Evolutionary conservation across 2,888 invertebrate species (phyloP).

Genomic region (Aspidiotus rigidus): DNA sequence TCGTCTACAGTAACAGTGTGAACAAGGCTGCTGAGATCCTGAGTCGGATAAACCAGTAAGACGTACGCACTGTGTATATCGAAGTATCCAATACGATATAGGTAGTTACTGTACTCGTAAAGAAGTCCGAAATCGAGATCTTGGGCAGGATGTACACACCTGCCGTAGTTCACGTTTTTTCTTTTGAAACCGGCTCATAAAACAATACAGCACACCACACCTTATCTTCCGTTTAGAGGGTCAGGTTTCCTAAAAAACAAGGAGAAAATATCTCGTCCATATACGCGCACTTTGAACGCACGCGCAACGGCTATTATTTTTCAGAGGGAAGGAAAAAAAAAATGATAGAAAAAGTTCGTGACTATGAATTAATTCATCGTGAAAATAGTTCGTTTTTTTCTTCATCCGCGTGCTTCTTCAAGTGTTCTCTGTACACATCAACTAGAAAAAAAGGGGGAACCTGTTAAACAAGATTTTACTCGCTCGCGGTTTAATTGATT

Average conservation of each 20-base stretch:
- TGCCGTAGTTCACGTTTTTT: constrained; percentile 11
- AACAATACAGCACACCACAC: constrained; percentile 31
- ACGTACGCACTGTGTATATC: neutral
- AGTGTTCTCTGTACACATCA: neutral
- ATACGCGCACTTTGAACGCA: constrained; percentile 22
- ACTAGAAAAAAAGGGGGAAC: neutral
- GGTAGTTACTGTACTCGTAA: neutral
- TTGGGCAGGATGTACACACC: constrained; percentile 27
- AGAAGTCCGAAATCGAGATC: constrained; percentile 11
- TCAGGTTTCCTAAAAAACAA: constrained; percentile 26
- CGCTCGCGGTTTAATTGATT: neutral
- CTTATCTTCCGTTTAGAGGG: constrained; percentile 30
- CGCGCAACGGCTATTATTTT: constrained; percentile 22
- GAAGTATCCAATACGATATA: neutral
- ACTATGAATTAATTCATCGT: constrained; percentile 31
- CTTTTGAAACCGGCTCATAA: constrained; percentile 25
- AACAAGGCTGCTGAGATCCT: neutral
- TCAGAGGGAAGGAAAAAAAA: neutral
- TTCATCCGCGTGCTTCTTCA: neutral
- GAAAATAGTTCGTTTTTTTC: constrained; percentile 10
- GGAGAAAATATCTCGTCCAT: neutral
- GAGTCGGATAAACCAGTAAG: neutral
- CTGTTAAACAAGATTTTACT: constrained; percentile 4
- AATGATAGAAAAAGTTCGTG: constrained; percentile 14
- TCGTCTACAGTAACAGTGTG: no score